Percentiles rank a stretch among this genome's conserved stretches.
These are phyloP conservation scores for Ptychodera flava DNA, from an alignment of 35 echinoderm and acorn worm genomes.

Conservation along the genomic window DNA sequence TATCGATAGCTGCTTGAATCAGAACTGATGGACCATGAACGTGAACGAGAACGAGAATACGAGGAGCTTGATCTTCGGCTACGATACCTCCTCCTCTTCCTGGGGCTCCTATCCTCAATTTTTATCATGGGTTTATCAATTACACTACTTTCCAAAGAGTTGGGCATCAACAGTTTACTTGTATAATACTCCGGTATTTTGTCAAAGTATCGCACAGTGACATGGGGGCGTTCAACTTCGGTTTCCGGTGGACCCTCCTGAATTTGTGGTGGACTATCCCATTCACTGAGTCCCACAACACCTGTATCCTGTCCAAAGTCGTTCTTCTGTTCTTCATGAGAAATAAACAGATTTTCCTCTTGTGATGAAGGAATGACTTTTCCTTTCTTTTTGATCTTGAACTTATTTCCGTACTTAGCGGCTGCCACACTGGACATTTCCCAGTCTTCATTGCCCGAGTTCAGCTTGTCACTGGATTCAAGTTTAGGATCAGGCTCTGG, in stretches of 20 bases:
- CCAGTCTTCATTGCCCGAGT: too few relatives aligned
- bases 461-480: background rate
- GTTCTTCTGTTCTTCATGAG: too few relatives aligned
- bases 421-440: background rate
- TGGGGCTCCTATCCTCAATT: background rate
- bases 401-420: background rate
- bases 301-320: background rate
- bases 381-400: background rate
- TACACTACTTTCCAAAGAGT: background rate
- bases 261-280: background rate
- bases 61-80: constrained; percentile 13
- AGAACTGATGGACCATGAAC: background rate
- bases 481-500: background rate
- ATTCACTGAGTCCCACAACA: background rate
- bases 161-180: constrained; percentile 22
- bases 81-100: background rate
- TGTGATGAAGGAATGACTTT: background rate
- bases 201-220: constrained; percentile 25
- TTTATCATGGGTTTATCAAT: background rate
- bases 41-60: constrained; percentile 10
- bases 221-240: background rate
- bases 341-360: too few relatives aligned
- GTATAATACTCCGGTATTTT: constrained; percentile 53
- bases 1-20: background rate
- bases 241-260: background rate